A percentile compares a stretch with the other conserved stretches of the same genome.
Evolutionary conservation across 2,113 vertebrate genomes (phyloP).

Genomic region (Brevimyrus niger): DNA sequence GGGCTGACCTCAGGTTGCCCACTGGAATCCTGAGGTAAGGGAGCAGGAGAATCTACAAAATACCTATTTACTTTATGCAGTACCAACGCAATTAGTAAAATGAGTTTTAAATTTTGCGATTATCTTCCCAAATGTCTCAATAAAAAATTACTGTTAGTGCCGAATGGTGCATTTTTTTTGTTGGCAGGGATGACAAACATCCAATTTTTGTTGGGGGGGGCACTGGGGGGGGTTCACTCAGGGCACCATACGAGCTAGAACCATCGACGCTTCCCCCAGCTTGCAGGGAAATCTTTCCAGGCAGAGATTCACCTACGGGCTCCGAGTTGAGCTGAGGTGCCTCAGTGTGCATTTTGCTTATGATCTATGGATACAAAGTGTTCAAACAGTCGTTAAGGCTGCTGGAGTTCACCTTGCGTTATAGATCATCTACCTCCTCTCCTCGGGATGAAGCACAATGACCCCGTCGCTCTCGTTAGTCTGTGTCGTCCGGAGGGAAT

Average conservation of each 20-base stretch:
- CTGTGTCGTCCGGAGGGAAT: not conserved
- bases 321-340: not conserved
- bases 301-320: not conserved
- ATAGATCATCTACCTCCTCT: constrained; percentile 35
- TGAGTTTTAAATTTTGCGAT: not conserved
- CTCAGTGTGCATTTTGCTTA: constrained; percentile 8
- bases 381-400: constrained; percentile 32
- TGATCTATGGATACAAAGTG: constrained; percentile 28
- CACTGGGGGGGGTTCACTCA: not conserved
- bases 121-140: not conserved
- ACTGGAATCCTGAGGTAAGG: not conserved
- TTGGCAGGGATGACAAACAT: not conserved
- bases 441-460: not conserved
- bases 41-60: not conserved
- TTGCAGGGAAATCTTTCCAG: not conserved
- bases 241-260: not conserved
- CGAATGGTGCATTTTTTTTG: not conserved
- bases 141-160: not conserved
- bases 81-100: not conserved
- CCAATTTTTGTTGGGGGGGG: not conserved
- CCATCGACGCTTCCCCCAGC: not conserved
- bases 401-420: constrained; percentile 17
- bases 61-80: not conserved
- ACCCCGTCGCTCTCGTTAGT: not conserved
- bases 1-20: not conserved